Evolutionary conservation across 2,888 invertebrate species (phyloP).

Genomic region (Drosophila formosana): DNA sequence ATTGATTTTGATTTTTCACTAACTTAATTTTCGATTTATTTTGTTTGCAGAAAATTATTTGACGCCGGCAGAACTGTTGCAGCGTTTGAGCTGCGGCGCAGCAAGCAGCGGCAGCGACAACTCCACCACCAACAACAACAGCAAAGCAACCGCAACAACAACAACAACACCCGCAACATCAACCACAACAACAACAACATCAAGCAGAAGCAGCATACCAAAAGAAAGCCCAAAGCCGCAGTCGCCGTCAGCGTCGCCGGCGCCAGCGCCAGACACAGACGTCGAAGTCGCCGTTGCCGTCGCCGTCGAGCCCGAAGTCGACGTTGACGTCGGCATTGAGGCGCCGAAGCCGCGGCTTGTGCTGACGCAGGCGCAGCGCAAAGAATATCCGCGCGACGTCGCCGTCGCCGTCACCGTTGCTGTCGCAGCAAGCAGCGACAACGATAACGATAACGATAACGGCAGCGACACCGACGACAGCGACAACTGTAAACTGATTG

Average conservation of each 20-base stretch:
- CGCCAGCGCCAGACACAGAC: constrained; percentile 31
- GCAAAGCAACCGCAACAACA: constrained; percentile 37
- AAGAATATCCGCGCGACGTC: constrained; percentile 88
- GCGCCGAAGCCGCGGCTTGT: constrained; percentile 88
- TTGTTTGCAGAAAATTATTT: constrained; percentile 67
- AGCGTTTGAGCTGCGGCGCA: constrained; percentile 59
- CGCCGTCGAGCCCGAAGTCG: constrained; percentile 21
- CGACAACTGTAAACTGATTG: constrained; percentile 87
- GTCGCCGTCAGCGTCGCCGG: constrained; percentile 39
- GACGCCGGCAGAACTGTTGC: constrained; percentile 68
- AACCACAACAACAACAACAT: constrained; percentile 32
- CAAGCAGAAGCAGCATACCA: constrained; percentile 64
- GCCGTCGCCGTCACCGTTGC: constrained; percentile 49
- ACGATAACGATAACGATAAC: constrained; percentile 17
- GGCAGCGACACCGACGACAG: constrained; percentile 86
- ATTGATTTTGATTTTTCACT: too few relatives aligned
- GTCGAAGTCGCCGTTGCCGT: constrained; percentile 1
- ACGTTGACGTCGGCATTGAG: constrained; percentile 70
- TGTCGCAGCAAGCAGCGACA: constrained; percentile 12
- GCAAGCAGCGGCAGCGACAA: constrained; percentile 34
- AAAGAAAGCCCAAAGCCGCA: constrained; percentile 60
- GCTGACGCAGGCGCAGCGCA: constrained; percentile 92
- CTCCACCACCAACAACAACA: constrained; percentile 40
- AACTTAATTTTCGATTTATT: not conserved
- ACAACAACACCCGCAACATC: constrained; percentile 21